phyloP scores from a whole-genome alignment of 2,113 vertebrate species.

The Sialia sialis region DNA sequence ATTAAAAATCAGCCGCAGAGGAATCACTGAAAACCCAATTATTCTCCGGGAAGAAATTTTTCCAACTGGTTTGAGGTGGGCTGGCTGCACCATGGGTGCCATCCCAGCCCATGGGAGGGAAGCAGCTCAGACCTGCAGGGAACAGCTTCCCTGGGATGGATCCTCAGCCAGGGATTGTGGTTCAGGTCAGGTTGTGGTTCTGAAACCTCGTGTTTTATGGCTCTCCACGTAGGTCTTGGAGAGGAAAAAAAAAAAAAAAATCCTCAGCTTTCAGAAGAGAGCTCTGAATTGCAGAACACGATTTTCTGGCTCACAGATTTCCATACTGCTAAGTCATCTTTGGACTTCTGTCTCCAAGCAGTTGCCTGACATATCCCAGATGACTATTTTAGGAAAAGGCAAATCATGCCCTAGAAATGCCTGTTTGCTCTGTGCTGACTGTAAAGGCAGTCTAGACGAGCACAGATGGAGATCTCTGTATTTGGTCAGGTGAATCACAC shows the following conservation, averaged over 20 bases:
- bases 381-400: constrained; percentile 43
- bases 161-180: not conserved
- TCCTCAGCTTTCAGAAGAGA: not conserved
- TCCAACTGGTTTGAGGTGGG: not conserved
- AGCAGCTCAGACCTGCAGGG: not conserved
- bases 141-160: not conserved
- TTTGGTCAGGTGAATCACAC: constrained; percentile 58
- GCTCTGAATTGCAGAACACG: constrained; percentile 9
- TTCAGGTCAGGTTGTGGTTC: not conserved
- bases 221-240: not conserved
- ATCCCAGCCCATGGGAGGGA: not conserved
- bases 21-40: not conserved
- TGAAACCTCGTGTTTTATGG: not conserved
- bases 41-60: not conserved
- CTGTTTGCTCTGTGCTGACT: constrained; percentile 51
- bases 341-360: constrained; percentile 32
- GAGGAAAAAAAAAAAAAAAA: not conserved
- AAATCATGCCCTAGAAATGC: constrained; percentile 61
- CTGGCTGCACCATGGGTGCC: not conserved
- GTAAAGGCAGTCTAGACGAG: constrained; percentile 51
- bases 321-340: constrained; percentile 52
- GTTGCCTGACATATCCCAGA: constrained; percentile 46
- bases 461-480: constrained; percentile 53
- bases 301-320: constrained; percentile 40
- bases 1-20: not conserved